Evolutionary conservation across 2,797 vertebrate genomes (phyloP), one percentile per base, ranked within the genome.

Genomic region (Acipenser oxyrinchus): DNA sequence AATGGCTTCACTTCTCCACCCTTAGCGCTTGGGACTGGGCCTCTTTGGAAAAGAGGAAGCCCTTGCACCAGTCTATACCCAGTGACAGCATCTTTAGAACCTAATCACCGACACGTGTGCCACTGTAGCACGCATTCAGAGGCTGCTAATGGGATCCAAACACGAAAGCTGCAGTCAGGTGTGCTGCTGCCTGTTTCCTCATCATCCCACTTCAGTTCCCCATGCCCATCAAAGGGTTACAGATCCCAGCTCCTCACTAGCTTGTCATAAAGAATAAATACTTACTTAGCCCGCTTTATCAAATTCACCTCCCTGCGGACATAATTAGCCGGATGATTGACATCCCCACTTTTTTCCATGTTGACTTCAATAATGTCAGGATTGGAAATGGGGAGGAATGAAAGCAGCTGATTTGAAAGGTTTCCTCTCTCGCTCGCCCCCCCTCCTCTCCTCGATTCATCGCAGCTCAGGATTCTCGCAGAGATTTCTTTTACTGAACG

Each of bases 351-450:
- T 64, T 67, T 62, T 64, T 37, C 66, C 63, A 37, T 66, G 66
- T 73, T 71, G 63, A 71, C 75, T 74, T 76, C 73, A 75, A 72
- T 75, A 73, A 75, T 64, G 70, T 66, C 73, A 66, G 74, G 68
- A 71, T 66, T 70, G 66, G 74, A 75, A 73, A 71, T 64, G 72
- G 68, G 48, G 23, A 71, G 71, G 60, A 76, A 60, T 59, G 68
- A 71, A 71, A 69, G 72, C 6, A 69, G 65, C 48, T 55, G 68
- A 76, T 77, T 79, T 79, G 76, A 77, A 79, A 77, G 77, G 23
- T 71, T 65, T 76, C 75, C 74, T 67, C 37, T 48, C 73, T 72
- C 73, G 66, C 68, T 72, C 53, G 71, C 72, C 71, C 74, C 72
- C 77, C 77, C 75, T 72, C 12, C 55, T 9, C 63, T 48, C 59